Evolutionary conservation across 64 coral and sea anemone species (phyloP).

Genomic region (Montipora cactus): DNA sequence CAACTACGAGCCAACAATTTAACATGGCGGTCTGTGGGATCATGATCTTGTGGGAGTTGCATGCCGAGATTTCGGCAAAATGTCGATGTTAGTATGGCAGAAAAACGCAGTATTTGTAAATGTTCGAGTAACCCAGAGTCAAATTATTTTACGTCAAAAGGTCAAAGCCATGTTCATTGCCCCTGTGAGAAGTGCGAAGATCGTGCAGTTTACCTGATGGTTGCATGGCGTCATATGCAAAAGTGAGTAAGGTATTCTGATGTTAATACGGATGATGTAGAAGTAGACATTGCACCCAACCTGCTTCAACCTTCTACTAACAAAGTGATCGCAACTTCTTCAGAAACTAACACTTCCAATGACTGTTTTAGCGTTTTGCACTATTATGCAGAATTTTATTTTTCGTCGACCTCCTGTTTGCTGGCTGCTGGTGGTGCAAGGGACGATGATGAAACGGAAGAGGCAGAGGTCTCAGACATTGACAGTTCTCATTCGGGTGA

Average conservation of each 20-base stretch:
- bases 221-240: conserved; percentile 68
- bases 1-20: neutral
- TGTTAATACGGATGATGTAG: neutral
- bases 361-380: conserved; percentile 24
- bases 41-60: neutral
- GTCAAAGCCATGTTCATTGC: conserved; percentile 68
- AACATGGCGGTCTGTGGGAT: neutral
- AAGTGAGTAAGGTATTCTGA: conserved; percentile 27
- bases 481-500: conserved; percentile 15
- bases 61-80: neutral
- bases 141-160: conserved; percentile 20
- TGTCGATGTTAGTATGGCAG: neutral
- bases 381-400: neutral
- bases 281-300: neutral
- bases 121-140: conserved; percentile 52
- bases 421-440: neutral
- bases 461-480: conserved; percentile 17
- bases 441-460: neutral
- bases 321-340: conserved; percentile 1
- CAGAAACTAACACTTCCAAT: neutral
- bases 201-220: conserved; percentile 69
- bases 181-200: conserved; percentile 51
- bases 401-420: neutral
- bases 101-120: conserved; percentile 43
- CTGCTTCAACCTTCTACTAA: neutral